Base-by-base conservation (phyloP, 2,113 vertebrate genomes). In the Odontophorus gujanensis region DNA sequence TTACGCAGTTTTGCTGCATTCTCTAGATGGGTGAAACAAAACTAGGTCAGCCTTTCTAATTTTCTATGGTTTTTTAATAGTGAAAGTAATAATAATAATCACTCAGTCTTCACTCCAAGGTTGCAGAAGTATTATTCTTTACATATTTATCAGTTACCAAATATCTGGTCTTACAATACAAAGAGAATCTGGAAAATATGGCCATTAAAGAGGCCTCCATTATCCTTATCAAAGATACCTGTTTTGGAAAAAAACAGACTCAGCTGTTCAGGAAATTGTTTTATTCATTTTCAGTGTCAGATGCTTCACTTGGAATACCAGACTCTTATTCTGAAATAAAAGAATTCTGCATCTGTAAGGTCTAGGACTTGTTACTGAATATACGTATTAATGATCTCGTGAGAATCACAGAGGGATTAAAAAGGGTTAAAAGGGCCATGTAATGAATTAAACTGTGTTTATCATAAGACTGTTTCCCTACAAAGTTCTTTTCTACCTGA, bases 361-460 rank as follows among this genome's bases (percentile, higher is more conserved):
- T 13, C 11, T 9, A 36, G 65, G 20, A 43, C 25, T 38, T 58
- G 11, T 32, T 63, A 84, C 30, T 45, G 22, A 79, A 59, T 12
- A 47, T 19, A 30, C 3, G 21, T 8, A 42, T 6, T 20, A 72
- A 14, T 24, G 19, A 85, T 16, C 9, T 79, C 26, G 67, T 2
- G 2, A 61, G 53, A 75, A 81, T 79, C 18, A 16, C 0, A 0
- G 1, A 79, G 32, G 21, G 43, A 72, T 6, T 40, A 63, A n/a
- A 71, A 59, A 28, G 9, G 9, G 6, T 53, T 57, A n/a, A 71
- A 59, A 24, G 9, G 9, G 6, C 47, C 38, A 66, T 2, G 2
- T 18, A 85, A 28, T 6, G 51, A 90, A 43, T 59, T 66, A 72
- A 58, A 78, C 21, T 38, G 8, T 65, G 21, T 12, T 38, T 43